Evolutionary conservation across 1,140 invertebrate species (phyloP).

Genomic region (Meloidogyne hapla): DNA sequence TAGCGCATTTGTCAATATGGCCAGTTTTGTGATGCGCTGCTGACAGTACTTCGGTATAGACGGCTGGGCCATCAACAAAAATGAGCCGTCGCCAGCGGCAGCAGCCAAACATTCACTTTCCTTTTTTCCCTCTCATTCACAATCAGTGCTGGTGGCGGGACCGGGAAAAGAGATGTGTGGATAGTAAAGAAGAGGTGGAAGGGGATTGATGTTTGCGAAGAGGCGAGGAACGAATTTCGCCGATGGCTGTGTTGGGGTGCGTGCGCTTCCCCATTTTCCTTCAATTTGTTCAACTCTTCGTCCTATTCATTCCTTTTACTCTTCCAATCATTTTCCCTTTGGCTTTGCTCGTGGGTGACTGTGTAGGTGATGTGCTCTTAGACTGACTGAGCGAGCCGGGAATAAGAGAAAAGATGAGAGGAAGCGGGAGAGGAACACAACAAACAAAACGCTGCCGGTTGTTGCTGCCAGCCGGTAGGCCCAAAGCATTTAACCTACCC

Average conservation of each 20-base stretch:
- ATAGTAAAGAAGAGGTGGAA: neutral
- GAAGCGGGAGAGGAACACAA: neutral
- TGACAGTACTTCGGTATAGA: neutral
- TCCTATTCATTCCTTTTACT: neutral
- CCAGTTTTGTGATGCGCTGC: neutral
- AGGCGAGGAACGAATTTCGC: constrained; percentile 1
- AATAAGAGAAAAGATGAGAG: no score
- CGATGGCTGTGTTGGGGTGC: neutral
- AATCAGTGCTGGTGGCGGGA: neutral
- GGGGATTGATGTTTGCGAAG: neutral
- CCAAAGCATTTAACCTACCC: neutral
- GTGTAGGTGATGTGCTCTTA: neutral
- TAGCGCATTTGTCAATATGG: no score
- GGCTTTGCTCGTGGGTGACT: neutral
- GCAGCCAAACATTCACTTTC: neutral
- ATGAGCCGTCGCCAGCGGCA: neutral
- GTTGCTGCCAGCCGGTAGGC: neutral
- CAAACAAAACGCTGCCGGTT: neutral
- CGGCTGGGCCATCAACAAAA: neutral
- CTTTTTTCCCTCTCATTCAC: neutral
- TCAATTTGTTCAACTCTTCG: neutral
- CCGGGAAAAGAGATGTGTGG: neutral
- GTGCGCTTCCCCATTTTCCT: neutral
- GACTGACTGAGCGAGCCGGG: no score
- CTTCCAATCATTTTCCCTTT: neutral